phyloP scores from a whole-genome alignment of 1,140 invertebrate genomes.

The Nebria ingens region DNA sequence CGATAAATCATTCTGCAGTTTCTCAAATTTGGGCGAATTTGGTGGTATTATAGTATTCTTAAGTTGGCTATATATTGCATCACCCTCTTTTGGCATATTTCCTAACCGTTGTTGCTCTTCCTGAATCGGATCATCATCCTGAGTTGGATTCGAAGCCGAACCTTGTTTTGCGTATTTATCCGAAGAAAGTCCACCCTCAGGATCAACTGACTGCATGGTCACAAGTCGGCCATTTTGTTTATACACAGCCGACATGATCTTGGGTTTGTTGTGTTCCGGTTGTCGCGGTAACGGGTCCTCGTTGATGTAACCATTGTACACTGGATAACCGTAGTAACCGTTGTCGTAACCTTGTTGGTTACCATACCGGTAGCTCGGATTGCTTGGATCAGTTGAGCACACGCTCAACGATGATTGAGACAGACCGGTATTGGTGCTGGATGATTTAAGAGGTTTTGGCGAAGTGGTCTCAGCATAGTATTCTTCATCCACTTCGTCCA shows the following conservation, averaged over 20 bases:
- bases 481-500: conserved; percentile 38
- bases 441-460: conserved; percentile 18
- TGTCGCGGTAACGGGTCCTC: conserved; percentile 36
- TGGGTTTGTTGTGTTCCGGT: conserved; percentile 48
- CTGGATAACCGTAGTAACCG: conserved; percentile 55
- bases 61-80: background rate
- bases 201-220: background rate
- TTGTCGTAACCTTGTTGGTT: conserved; percentile 66
- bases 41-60: background rate
- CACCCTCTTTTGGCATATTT: conserved; percentile 7
- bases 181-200: background rate
- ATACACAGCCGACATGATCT: conserved; percentile 53
- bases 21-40: background rate
- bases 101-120: conserved; percentile 22
- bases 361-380: conserved; percentile 61
- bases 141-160: conserved; percentile 1
- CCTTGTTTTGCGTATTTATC: conserved; percentile 12
- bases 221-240: conserved; percentile 32
- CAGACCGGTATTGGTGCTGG: conserved; percentile 54
- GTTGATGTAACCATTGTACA: conserved; percentile 44
- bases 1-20: conserved; percentile 5
- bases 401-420: conserved; percentile 66
- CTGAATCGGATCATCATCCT: conserved; percentile 18
- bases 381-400: conserved; percentile 53
- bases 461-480: conserved; percentile 29